Base-by-base conservation (phyloP, 2,797 vertebrate genomes). In the Eulemur rubriventer region DNA sequence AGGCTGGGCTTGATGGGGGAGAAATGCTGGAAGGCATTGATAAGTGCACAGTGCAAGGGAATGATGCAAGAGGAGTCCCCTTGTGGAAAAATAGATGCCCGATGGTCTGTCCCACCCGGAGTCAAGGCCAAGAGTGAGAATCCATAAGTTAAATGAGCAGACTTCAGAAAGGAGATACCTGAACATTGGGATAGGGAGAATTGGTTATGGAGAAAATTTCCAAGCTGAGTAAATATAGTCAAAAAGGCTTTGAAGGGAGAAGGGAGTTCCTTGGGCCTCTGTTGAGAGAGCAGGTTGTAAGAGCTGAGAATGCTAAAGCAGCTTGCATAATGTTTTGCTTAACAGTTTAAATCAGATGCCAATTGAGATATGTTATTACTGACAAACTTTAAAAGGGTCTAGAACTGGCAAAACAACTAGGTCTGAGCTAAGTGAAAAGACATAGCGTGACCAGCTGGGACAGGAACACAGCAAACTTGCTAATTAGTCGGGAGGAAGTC, bases 401-500 rank as follows among this genome's bases (percentile, higher is more conserved):
- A 91, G 92, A 95, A 79, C 72, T 95, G 91, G 88, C 81, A 93
- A 84, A 93, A 91, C 50, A 85, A 38, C 52, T 67, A 93, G 65
- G 72, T 81, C 91, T 95, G 86, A 75, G 67, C 50, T 85, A 86
- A 95, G 50, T 91, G 59, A 95, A 94, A 96, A 96, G 95, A 91
- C 35, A 55, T 48, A 63, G 76, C 9, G 1, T 81, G 80, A 73
- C 73, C 95, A 98, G 85, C 96, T 97, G 94, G 76, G 82, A 67
- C 73, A 73, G 48, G 82, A 96, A 96, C 38, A 57, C 6, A 69
- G 86, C 35, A 91, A 82, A 94, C 69, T 96, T 95, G 55, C 90
- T 97, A 96, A 97, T 96, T 90, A 94, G 88, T 94, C 94, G 96
- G 46, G 78, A 95, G 92, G 95, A 96, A 98, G 91, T 86, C 85